A percentile compares a stretch with the other conserved stretches of the same genome.
phyloP scores from a whole-genome alignment of 2,888 invertebrate species.

The Caenorhabditis sp. region DNA sequence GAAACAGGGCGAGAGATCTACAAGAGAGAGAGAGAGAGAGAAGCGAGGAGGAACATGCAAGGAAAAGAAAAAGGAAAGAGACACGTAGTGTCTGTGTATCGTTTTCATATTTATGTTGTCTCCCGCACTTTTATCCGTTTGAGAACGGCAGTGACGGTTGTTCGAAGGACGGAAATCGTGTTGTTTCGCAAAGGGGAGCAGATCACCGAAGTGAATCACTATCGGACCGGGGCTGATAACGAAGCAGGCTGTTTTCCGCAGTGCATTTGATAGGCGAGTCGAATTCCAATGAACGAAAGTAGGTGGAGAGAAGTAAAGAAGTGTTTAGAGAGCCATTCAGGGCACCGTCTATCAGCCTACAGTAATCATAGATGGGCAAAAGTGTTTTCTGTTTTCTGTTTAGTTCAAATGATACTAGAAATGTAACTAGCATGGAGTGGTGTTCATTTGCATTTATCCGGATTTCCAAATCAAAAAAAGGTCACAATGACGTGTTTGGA shows the following conservation, averaged over 20 bases:
- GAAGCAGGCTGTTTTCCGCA: neutral
- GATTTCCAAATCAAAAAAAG: constrained; percentile 29
- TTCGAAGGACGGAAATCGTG: neutral
- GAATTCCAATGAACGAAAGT: neutral
- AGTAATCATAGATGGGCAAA: too few species aligned
- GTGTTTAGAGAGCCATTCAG: too few species aligned
- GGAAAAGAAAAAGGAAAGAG: neutral
- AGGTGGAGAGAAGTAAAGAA: neutral
- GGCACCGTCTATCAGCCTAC: too few species aligned
- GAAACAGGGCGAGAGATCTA: neutral
- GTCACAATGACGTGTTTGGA: constrained; percentile 3
- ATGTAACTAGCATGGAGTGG: neutral
- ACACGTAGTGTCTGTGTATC: constrained; percentile 39
- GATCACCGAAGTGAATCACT: constrained; percentile 41
- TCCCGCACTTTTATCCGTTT: constrained; percentile 29
- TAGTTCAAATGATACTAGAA: too few species aligned
- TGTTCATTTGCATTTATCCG: constrained; percentile 44
- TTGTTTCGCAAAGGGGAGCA: constrained; percentile 5
- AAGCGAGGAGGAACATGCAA: neutral
- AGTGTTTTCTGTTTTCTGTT: constrained; percentile 8
- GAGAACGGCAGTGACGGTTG: constrained; percentile 25
- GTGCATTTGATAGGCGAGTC: too few species aligned
- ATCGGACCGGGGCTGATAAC: neutral
- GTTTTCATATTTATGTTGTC: constrained; percentile 33
- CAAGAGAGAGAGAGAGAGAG: neutral